Conservation (phyloP, 2,113 vertebrate genomes). For the Campylorhamphus procurvoides region DNA sequence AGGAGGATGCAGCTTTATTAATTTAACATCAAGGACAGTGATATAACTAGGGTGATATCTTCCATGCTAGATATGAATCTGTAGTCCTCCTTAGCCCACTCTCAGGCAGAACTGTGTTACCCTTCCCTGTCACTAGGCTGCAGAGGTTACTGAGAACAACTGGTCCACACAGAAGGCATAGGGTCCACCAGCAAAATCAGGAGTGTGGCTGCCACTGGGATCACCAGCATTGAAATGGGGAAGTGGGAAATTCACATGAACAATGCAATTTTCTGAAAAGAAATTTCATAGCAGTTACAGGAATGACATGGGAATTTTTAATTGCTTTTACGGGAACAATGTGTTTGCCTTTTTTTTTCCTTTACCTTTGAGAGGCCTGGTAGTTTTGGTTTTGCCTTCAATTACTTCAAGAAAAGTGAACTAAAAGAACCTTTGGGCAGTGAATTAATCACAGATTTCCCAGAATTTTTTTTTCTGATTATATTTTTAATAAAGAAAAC, state of each 20-base stretch:
- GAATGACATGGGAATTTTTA: not conserved
- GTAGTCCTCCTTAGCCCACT: not conserved
- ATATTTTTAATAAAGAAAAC: not conserved
- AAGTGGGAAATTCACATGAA: not conserved
- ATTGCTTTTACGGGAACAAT: not conserved
- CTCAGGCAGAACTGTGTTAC: accelerated
- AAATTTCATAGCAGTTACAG: not conserved
- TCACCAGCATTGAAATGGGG: accelerated
- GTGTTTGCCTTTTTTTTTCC: not conserved
- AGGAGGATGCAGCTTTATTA: not conserved
- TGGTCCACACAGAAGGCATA: not conserved
- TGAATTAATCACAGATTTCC: not conserved
- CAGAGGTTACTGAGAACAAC: not conserved
- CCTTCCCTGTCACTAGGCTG: not conserved
- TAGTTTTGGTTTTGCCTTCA: not conserved
- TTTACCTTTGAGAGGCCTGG: not conserved
- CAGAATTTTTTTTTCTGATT: not conserved
- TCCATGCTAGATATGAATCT: not conserved
- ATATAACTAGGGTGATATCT: not conserved
- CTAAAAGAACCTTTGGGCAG: not conserved
- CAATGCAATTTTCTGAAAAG: not conserved
- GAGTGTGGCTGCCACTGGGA: not conserved
- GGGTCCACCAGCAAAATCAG: not conserved
- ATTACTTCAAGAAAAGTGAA: not conserved
- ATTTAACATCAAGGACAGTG: not conserved